These are phyloP conservation scores for Pundamilia nyererei DNA, from an alignment of 2,113 vertebrate species.

Conservation along the genomic window DNA sequence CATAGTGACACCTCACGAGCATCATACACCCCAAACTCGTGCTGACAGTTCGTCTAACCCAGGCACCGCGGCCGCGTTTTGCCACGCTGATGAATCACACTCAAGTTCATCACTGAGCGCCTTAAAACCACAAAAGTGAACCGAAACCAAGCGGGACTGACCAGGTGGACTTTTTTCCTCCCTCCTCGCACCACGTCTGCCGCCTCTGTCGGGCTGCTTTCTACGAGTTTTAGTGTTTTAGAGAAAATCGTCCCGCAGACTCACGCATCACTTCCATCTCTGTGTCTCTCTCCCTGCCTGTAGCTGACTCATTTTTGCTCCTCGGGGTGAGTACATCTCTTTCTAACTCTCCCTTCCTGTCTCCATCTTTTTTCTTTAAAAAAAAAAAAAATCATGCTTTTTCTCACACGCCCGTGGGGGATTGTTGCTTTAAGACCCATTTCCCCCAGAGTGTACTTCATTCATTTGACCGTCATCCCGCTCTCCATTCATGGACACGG, in stretches of 20 bases:
- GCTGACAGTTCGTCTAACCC: background rate
- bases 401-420: background rate
- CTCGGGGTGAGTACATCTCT: conserved; percentile 43
- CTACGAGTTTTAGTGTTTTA: background rate
- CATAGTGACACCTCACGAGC: conserved; percentile 7
- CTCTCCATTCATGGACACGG: conserved; percentile 7
- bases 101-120: background rate
- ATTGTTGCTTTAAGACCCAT: background rate
- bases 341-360: background rate
- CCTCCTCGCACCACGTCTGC: background rate
- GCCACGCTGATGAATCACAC: background rate
- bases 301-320: conserved; percentile 35
- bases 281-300: background rate
- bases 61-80: background rate
- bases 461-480: background rate
- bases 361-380: background rate
- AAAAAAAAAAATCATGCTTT: background rate
- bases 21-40: background rate
- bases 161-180: conserved; percentile 3
- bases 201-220: background rate
- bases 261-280: background rate
- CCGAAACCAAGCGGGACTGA: background rate
- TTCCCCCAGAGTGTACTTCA: background rate
- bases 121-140: background rate
- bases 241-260: conserved; percentile 12